Evolutionary conservation across 2,888 invertebrate species (phyloP).

Genomic region (Eupithecia abbreviata): DNA sequence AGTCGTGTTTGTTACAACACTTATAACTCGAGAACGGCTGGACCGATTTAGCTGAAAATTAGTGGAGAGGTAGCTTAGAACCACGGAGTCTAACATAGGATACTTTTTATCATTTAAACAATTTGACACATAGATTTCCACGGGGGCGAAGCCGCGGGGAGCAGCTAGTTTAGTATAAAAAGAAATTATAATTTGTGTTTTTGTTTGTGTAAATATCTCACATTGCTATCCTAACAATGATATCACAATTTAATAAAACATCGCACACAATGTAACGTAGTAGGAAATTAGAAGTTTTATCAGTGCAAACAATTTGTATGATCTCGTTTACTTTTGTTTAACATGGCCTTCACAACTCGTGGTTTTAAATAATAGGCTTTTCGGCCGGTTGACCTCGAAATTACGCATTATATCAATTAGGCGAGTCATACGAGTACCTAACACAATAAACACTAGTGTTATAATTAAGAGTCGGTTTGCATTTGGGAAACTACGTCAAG

Average conservation of each 20-base stretch:
- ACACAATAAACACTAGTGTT: background rate
- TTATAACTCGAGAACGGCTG: too few species aligned
- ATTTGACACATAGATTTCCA: too few species aligned
- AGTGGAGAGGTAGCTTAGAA: too few species aligned
- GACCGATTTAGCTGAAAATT: too few species aligned
- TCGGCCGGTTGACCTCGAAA: background rate
- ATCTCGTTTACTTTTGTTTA: slow-evolving; percentile 19
- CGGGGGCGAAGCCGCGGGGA: too few species aligned
- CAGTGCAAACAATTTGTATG: slow-evolving; percentile 18
- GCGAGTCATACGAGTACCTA: background rate
- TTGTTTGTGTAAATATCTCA: too few species aligned
- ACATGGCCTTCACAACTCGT: slow-evolving; percentile 19
- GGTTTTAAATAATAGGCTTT: slow-evolving; percentile 11
- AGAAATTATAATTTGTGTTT: too few species aligned
- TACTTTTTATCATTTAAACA: too few species aligned
- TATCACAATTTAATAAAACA: background rate
- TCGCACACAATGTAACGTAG: background rate
- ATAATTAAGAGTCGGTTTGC: background rate
- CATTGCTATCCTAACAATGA: background rate
- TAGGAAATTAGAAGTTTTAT: slow-evolving; percentile 9
- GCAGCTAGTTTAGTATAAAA: too few species aligned
- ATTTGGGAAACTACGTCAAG: too few species aligned
- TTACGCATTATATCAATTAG: background rate
- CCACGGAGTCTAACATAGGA: too few species aligned
- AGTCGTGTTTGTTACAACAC: too few species aligned